Evolutionary conservation across 2,797 vertebrate species (phyloP), one percentile per base, ranked within the genome.

Genomic region (Pitangus sulphuratus): DNA sequence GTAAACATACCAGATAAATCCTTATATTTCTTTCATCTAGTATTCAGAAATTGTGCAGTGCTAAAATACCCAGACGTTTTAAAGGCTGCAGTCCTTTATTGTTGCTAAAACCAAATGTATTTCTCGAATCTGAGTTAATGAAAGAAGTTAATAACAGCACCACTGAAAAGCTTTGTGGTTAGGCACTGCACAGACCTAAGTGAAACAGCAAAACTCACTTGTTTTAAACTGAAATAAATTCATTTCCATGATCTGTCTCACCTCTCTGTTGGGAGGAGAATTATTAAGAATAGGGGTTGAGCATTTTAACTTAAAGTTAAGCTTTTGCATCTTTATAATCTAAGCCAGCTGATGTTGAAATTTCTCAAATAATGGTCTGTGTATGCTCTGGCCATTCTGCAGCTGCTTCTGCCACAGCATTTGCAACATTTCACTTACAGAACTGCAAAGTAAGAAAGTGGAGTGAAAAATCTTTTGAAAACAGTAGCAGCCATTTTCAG

Each of bases 11-110:
- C 93, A 96, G 96, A 92, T 96, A 95, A 97, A 96, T 97, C 91
- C 97, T 95, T 96, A 30, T 64, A 70, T 91, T 95, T 94, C 78
- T 95, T 85, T 89, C 95, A 96, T 96, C 96, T 95, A 69, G 53
- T 89, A 94, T 97, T 98, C 93, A 95, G 95, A 97, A 97, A 95
- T 93, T 87, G 85, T 88, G 92, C 77, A 89, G 84, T 80, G 90
- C 96, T 98, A 98, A 98, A 98, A 95, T 89, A 98, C 89, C 79
- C 93, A 97, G 97, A 96, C 96, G 8, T 98, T 98, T 98, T 96
- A 98, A 96, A 96, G 95, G 94, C 96, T 96, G 94, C 15, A 18
- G 91, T 96, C 93, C 95, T 96, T 93, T 97, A 74, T 97, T 97
- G 96, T 97, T 97, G 95, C 93, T 97, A 97, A 96, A 97, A 94